Base-by-base conservation (phyloP, 2,797 vertebrate genomes). In the Typhlichthys eigenmanni region DNA sequence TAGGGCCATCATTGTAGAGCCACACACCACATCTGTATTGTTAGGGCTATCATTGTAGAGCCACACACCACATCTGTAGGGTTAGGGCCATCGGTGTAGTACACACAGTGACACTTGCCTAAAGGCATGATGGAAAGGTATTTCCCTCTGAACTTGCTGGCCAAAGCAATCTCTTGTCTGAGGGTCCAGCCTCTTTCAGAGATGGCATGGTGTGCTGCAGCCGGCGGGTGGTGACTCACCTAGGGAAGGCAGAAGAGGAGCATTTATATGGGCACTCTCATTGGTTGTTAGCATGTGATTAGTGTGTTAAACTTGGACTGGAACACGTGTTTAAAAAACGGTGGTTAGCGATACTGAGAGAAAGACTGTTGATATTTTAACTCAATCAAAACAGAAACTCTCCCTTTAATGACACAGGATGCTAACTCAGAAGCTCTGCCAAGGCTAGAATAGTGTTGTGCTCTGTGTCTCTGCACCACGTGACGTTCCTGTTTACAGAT, bases 81-180 rank as follows among this genome's bases (percentile, higher is more conserved):
- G 47, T 48, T 55, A 16, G 9, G 17, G 13, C 19, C 53, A 32
- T 17, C 14, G 5, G 4, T 11, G 49, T 11, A n/a, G 43, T 10
- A 2, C 13, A 66, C 17, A 47, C 17, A 60, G 12, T 13, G 10
- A 45, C 17, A 73, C 95, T 94, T 87, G 98, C 97, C 97, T 6
- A 98, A 89, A n/a, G 97, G 97, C 95, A 98, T 97, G 81, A 98
- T 94, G 32, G 96, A 98, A 68, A 98, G 93, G 73, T 98, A 98
- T 95, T 98, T 98, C 32, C 97, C 96, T 64, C 96, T 92, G 67
- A 98, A 98, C 66, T 98, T 98, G 96, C 96, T 98, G 90, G 96
- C 95, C 82, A 98, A 89, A 58, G 95, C 94, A 24, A 98, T 98
- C 79, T 98, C 96, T 79, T 98, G 96, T 63, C 93, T 93, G 62